phyloP scores from a whole-genome alignment of 2,113 vertebrate genomes.

The Pelmatolapia mariae region DNA sequence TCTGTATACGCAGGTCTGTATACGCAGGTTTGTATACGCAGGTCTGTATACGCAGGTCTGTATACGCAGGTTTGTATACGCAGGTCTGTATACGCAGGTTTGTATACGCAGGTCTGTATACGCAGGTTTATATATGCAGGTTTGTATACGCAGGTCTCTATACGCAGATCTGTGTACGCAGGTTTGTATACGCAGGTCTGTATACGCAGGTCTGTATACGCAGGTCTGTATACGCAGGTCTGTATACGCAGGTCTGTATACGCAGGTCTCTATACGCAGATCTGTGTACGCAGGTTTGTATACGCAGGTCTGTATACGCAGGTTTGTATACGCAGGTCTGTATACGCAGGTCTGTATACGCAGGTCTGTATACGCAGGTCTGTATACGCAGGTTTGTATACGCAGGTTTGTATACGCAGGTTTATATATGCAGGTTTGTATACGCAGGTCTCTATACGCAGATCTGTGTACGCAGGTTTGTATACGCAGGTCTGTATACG shows the following conservation, averaged over 20 bases:
- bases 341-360: accelerated
- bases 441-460: background rate
- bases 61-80: background rate
- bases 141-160: no score
- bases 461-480: accelerated
- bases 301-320: accelerated
- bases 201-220: accelerated
- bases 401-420: background rate
- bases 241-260: accelerated
- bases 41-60: accelerated
- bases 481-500: background rate
- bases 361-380: background rate
- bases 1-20: accelerated
- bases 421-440: accelerated
- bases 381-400: accelerated
- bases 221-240: background rate
- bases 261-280: background rate
- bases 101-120: accelerated
- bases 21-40: background rate
- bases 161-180: accelerated
- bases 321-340: background rate
- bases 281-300: no score
- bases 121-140: background rate
- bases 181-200: background rate
- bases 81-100: no score